phyloP scores from a whole-genome alignment of 2,797 vertebrate species.

The Sebastes diploproa region DNA sequence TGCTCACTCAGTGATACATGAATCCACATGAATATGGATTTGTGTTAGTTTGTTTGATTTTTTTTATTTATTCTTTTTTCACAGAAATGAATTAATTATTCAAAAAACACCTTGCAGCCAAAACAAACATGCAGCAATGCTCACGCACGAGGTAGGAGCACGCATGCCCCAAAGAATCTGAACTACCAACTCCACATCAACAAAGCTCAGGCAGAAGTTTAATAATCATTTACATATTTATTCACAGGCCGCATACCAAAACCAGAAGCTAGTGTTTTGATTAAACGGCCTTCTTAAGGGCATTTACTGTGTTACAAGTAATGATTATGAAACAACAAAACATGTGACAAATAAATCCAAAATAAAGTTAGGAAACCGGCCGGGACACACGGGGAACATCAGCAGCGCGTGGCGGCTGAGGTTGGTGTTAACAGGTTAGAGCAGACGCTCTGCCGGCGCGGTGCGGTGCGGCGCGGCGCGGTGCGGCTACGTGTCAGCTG shows the following conservation, averaged over 20 bases:
- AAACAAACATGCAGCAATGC: conserved; percentile 52
- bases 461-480: too few species aligned
- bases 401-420: too few species aligned
- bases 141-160: conserved; percentile 24
- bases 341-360: not conserved
- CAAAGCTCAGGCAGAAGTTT: conserved; percentile 19
- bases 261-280: conserved; percentile 10
- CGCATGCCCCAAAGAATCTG: conserved; percentile 17
- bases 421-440: too few species aligned
- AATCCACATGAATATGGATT: conserved; percentile 65
- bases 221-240: conserved; percentile 21
- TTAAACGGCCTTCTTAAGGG: conserved; percentile 5
- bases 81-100: conserved; percentile 42
- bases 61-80: not conserved
- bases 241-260: conserved; percentile 8
- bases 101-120: conserved; percentile 55
- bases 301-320: not conserved
- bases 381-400: too few species aligned
- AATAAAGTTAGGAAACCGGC: not conserved
- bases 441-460: too few species aligned
- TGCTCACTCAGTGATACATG: conserved; percentile 19
- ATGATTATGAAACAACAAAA: not conserved
- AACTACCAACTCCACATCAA: conserved; percentile 36
- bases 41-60: conserved; percentile 28
- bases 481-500: too few species aligned